Conservation (phyloP, 2,888 invertebrate species). For the Ectemnius lituratus region DNA sequence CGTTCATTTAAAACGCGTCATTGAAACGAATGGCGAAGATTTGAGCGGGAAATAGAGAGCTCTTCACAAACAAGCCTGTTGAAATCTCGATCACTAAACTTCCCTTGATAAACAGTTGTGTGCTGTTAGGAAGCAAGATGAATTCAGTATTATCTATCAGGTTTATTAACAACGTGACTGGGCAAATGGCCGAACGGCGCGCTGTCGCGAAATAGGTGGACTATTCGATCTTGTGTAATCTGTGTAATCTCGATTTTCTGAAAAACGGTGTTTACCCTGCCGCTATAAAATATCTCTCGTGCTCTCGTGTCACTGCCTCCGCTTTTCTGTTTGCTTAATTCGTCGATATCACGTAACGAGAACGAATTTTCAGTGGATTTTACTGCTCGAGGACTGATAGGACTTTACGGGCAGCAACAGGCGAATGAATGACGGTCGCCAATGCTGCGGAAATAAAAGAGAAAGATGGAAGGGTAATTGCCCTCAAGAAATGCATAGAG, state of each 20-base stretch:
- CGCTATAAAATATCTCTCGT: not conserved
- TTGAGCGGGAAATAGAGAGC: no score
- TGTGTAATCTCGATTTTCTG: constrained; percentile 12
- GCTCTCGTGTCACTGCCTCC: not conserved
- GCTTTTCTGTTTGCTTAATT: constrained; percentile 1
- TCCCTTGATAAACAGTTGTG: not conserved
- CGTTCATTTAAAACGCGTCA: no score
- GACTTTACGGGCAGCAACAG: no score
- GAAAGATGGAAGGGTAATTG: no score
- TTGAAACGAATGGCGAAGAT: no score
- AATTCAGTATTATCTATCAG: constrained; percentile 18
- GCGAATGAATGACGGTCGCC: no score
- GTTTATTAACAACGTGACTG: constrained; percentile 34
- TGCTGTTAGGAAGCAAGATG: constrained; percentile 23
- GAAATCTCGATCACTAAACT: no score
- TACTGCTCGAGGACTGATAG: not conserved
- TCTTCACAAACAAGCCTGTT: no score
- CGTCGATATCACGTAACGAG: not conserved
- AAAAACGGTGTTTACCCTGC: constrained; percentile 7
- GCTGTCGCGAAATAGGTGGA: constrained; percentile 13
- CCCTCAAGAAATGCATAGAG: no score
- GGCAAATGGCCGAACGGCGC: constrained; percentile 27
- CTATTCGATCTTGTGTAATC: not conserved
- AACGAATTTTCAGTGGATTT: not conserved
- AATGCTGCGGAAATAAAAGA: no score